Base-by-base conservation (phyloP, 2,797 vertebrate genomes). In the Hoplostethus atlanticus region DNA sequence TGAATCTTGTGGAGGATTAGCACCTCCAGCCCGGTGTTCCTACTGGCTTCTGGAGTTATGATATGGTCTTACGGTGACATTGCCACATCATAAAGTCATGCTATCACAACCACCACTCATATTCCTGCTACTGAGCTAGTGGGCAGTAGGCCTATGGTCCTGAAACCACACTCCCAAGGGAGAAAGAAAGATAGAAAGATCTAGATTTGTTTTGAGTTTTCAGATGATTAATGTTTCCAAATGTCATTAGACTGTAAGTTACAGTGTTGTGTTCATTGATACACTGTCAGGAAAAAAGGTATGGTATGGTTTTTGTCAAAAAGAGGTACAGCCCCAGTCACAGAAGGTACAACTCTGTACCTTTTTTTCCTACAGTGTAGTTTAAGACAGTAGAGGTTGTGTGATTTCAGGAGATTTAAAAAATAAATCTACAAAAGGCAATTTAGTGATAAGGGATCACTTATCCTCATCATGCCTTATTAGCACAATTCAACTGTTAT, bases 41-140 rank as follows among this genome's bases (percentile, higher is more conserved):
- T 55, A 31, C 62, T 74, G 67, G 76, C 70, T 86, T 80, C 71
- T 68, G 44, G 57, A 65, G 79, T 68, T 87, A 77, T 83, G 73
- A 81, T 72, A 62, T 55, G 77, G 79, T 83, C 81, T 90, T 84
- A 76, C 46, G 63, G 69, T 15, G 67, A 74, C 67, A 83, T 89
- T 81, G 63, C 55, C 91, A 93, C 88, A 79, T 90, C 88, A 91
- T 93, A 91, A 94, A 93, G 68, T 60, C 60, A 59, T 74, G 76
- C 68, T 76, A 66, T 76, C 57, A 68, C 34, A 67, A 38, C 53
- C 50, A 70, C 71, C 46, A 70, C 44, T 79, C 46, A 76, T 46
- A 42, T 42, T 61, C 34, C 60, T 12, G 16, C 30, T 44, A 28
- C 36, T 59, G 38, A 77, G 25, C 28, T 64, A 56, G 64, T 54